Base-by-base conservation (phyloP, 2,797 vertebrate species). In the Podarcis lilfordi region DNA sequence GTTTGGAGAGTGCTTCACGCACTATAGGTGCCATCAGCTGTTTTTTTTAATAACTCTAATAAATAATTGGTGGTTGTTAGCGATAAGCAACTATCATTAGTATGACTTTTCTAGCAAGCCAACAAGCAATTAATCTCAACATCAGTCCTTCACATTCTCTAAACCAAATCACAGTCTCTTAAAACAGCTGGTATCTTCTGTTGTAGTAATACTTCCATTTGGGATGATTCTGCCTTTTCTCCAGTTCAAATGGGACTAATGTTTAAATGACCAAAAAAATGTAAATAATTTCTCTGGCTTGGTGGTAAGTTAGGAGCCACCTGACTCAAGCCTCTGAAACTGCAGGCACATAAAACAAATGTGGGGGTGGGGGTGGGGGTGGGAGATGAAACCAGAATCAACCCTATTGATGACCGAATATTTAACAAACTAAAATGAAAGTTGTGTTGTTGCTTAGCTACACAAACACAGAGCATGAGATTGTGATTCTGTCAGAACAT, bases 101-200 rank as follows among this genome's bases (percentile, higher is more conserved):
- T 90, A 93, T 95, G 93, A 91, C 85, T 93, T 95, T 94, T 95
- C 89, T 91, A 93, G 91, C 90, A 84, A 91, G 92, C 92, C 94
- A 95, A 91, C 92, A 93, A 91, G 91, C 92, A 95, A 95, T 96
- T 96, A 95, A 95, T 93, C 93, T 93, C 92, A 88, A 84, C 92
- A 94, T 93, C 92, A 94, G 91, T 94, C 92, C 93, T 92, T 93
- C 93, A 94, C 93, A 89, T 95, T 95, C 91, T 91, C 87, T 88
- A 92, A 84, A 87, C 94, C 93, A 92, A 92, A 93, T 95, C n/a
- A 0, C 88, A 83, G 74, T 86, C 89, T 93, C 90, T 85, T 92
- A 92, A 91, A 87, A 93, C 82, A 94, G 90, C 92, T 96, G 92
- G 91, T 89, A 88, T 92, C 91, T 92, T 93, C 92, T 81, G 59